Evolutionary conservation across 2,888 invertebrate species (phyloP).

Genomic region (Timema cristinae): DNA sequence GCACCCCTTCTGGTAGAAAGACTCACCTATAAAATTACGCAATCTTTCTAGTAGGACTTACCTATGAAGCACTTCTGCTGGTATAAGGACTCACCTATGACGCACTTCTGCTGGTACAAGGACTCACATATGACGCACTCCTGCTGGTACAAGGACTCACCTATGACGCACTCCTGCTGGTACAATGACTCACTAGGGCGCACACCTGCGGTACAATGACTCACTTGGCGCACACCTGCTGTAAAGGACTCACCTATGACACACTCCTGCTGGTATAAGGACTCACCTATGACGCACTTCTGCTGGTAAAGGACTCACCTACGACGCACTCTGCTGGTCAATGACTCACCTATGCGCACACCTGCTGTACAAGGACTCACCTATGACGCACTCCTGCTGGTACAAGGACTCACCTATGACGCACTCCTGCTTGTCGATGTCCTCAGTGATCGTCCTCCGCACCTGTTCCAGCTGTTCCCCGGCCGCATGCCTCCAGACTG

Average conservation of each 20-base stretch:
- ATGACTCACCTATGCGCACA: not conserved
- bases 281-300: not conserved
- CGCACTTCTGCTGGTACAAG: not conserved
- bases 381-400: not conserved
- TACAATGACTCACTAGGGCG: not conserved
- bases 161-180: slow-evolving; percentile 1
- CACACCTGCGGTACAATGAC: not conserved
- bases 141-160: not conserved
- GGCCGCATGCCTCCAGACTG: slow-evolving; percentile 39
- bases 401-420: slow-evolving; percentile 34
- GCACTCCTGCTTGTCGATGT: slow-evolving; percentile 35
- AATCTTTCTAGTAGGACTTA: too few species aligned
- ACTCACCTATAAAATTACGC: too few species aligned
- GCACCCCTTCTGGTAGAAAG: not conserved
- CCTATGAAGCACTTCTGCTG: not conserved
- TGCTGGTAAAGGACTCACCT: slow-evolving; percentile 31
- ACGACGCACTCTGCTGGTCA: slow-evolving; percentile 34
- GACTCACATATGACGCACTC: not conserved
- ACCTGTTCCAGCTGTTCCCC: slow-evolving; percentile 37
- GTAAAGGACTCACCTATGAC: not conserved
- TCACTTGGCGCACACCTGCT: not conserved
- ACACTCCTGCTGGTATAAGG: not conserved
- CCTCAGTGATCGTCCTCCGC: slow-evolving; percentile 32
- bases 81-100: not conserved
- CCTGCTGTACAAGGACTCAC: not conserved